phyloP scores from a whole-genome alignment of 2,113 vertebrate genomes.

The Parus major region DNA sequence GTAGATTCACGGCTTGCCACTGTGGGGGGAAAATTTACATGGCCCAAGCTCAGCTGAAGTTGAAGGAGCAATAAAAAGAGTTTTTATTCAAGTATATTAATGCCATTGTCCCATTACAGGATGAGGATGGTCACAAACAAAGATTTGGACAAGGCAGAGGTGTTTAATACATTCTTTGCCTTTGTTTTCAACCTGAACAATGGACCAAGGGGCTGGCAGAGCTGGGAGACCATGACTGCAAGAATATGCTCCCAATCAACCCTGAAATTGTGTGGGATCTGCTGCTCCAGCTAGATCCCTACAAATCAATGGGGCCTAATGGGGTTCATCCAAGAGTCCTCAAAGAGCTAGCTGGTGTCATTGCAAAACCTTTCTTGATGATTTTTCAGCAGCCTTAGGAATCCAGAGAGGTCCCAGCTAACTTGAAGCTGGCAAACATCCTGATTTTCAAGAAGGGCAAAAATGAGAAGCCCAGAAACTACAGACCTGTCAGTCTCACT shows the following conservation, averaged over 20 bases:
- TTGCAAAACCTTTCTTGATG: not conserved
- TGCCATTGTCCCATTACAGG: not conserved
- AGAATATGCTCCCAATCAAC: not conserved
- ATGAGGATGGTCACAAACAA: not conserved
- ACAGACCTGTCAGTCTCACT: not conserved
- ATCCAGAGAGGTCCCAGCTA: not conserved
- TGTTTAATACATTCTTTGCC: not conserved
- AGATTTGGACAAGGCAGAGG: not conserved
- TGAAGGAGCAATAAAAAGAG: not conserved
- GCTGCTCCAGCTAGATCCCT: not conserved
- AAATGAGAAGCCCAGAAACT: not conserved
- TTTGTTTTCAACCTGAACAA: not conserved
- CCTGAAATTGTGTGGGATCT: not conserved
- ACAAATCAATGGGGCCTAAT: not conserved
- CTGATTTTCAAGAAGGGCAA: not conserved
- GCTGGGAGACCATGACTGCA: not conserved
- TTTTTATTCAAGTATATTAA: not conserved
- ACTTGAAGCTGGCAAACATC: not conserved
- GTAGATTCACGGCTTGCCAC: not conserved
- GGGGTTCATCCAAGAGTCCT: not conserved
- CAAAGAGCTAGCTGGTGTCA: not conserved
- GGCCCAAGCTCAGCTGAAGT: not conserved
- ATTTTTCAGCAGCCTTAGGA: not conserved
- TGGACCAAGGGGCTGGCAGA: not conserved
- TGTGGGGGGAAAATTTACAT: not conserved